These are phyloP conservation scores for Andrena praecox DNA, from an alignment of 2,888 invertebrate genomes.

Conservation along the genomic window DNA sequence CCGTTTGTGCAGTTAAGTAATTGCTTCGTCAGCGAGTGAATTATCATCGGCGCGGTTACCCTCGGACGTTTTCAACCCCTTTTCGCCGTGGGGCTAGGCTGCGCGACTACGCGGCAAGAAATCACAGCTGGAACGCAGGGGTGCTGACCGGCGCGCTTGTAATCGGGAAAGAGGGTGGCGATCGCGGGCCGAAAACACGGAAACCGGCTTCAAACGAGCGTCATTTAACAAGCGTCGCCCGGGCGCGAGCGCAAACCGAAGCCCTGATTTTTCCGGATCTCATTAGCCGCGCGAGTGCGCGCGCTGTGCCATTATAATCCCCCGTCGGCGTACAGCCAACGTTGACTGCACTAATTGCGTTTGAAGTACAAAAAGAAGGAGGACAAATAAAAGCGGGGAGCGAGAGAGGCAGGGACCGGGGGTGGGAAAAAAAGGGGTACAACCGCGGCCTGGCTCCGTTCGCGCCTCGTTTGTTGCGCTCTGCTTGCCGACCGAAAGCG, in stretches of 20 bases:
- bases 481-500: slow-evolving; percentile 53
- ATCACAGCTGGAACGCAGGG: slow-evolving; percentile 39
- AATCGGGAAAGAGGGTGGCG: slow-evolving; percentile 60
- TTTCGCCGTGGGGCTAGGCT: slow-evolving; percentile 1
- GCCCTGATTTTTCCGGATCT: slow-evolving; percentile 75
- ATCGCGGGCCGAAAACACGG: slow-evolving; percentile 64
- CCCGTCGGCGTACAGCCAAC: slow-evolving; percentile 67
- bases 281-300: slow-evolving; percentile 74
- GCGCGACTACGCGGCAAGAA: slow-evolving; percentile 50
- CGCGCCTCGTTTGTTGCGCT: slow-evolving; percentile 61
- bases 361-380: slow-evolving; percentile 70
- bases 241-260: slow-evolving; percentile 66
- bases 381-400: slow-evolving; percentile 59
- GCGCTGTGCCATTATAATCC: slow-evolving; percentile 71
- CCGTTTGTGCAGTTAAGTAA: slow-evolving; percentile 31
- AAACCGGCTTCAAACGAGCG: slow-evolving; percentile 70
- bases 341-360: slow-evolving; percentile 77
- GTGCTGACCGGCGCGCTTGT: slow-evolving; percentile 48
- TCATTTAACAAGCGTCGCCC: slow-evolving; percentile 72
- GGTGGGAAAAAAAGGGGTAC: slow-evolving; percentile 17
- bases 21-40: slow-evolving; percentile 53
- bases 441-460: slow-evolving; percentile 45
- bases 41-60: slow-evolving; percentile 53
- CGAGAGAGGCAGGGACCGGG: slow-evolving; percentile 20
- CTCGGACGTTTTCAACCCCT: slow-evolving; percentile 33